Percentiles rank a stretch among this genome's conserved stretches.
These are phyloP conservation scores for Lepas anatifera DNA, from an alignment of 2,888 invertebrate species.

Conservation along the genomic window DNA sequence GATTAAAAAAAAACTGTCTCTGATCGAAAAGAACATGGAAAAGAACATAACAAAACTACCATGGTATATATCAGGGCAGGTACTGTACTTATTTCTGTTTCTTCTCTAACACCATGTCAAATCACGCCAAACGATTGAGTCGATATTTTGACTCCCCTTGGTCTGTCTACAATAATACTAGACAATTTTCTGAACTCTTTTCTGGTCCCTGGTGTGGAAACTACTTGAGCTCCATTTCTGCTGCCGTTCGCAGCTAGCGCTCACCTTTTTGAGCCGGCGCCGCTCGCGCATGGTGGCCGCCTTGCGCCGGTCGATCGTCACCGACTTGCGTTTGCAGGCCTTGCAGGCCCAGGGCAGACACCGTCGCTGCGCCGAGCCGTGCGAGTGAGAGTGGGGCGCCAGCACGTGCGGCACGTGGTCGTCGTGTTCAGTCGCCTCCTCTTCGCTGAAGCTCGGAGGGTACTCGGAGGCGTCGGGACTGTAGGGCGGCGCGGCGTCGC, in stretches of 20 bases:
- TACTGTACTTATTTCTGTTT: too few relatives aligned
- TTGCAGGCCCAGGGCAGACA: constrained; percentile 96
- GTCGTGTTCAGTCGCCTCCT: constrained; percentile 23
- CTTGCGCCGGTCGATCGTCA: constrained; percentile 88
- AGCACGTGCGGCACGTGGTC: constrained; percentile 32
- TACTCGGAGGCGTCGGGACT: constrained; percentile 15
- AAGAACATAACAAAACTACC: too few relatives aligned
- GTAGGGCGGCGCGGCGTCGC: constrained; percentile 9
- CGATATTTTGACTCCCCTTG: too few relatives aligned
- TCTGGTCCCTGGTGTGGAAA: too few relatives aligned
- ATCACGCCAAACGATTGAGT: too few relatives aligned
- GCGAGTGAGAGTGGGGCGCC: constrained; percentile 35
- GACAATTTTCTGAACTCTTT: too few relatives aligned
- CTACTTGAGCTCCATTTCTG: too few relatives aligned
- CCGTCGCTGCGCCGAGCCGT: constrained; percentile 41
- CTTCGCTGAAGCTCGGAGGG: constrained; percentile 22
- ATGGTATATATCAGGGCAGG: too few relatives aligned
- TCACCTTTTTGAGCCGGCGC: constrained; percentile 79
- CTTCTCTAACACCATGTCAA: too few relatives aligned
- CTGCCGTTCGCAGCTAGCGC: constrained; percentile 22
- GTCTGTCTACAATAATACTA: too few relatives aligned
- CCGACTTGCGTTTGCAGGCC: constrained; percentile 91
- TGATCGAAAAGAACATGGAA: too few relatives aligned
- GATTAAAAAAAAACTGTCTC: too few relatives aligned
- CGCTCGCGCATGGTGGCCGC: constrained; percentile 93